These are phyloP conservation scores for Numenius arquata DNA, from an alignment of 2,113 vertebrate species.

Conservation along the genomic window DNA sequence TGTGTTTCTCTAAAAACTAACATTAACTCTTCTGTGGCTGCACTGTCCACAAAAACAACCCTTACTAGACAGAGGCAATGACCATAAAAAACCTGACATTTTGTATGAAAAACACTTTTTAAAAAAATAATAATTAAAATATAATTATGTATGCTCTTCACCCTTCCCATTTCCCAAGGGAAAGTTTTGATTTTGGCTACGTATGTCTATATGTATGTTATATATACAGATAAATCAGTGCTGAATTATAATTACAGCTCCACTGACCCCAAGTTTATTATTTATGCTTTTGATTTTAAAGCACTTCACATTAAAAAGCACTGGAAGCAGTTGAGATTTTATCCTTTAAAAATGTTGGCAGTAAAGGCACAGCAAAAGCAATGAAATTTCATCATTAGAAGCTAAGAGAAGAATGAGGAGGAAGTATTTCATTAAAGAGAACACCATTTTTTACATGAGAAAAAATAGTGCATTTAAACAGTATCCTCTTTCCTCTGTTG, in stretches of 20 bases:
- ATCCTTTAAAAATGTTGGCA: background rate
- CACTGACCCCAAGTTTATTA: background rate
- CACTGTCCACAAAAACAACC: background rate
- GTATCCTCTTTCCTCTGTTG: background rate
- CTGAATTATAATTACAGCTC: background rate
- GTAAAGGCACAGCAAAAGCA: background rate
- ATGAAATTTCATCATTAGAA: background rate
- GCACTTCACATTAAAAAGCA: background rate
- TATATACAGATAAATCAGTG: background rate
- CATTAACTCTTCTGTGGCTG: background rate
- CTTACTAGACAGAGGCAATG: background rate
- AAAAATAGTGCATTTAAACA: background rate
- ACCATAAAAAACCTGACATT: background rate
- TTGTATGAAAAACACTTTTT: background rate
- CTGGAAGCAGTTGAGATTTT: background rate
- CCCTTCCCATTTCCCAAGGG: background rate
- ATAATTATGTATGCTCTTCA: background rate
- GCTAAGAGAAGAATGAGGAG: background rate
- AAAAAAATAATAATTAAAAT: too few species aligned
- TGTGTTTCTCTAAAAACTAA: background rate
- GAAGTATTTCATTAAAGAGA: background rate
- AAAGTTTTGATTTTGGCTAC: background rate
- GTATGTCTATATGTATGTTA: background rate
- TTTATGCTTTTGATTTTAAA: conserved; percentile 1
- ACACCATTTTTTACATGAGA: background rate